A percentile compares a stretch with the other conserved stretches of the same genome.
Conservation (phyloP, 2,888 invertebrate species). For the Idaea aversata region DNA sequence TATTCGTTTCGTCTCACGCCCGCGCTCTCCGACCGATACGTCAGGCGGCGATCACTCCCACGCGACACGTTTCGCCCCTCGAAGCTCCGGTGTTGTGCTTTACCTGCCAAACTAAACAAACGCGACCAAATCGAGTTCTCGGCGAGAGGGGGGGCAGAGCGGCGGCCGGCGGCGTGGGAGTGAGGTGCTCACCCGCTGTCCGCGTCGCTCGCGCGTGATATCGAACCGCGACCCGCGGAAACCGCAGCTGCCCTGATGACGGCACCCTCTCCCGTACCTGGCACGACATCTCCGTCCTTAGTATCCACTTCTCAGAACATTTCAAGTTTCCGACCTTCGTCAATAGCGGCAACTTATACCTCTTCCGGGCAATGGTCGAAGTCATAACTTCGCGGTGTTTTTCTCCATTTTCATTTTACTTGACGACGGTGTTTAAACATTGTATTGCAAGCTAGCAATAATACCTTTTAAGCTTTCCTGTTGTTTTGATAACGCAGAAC, state of each 20-base stretch:
- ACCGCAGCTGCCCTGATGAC: constrained; percentile 50
- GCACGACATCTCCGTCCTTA: constrained; percentile 24
- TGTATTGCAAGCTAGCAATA: not conserved
- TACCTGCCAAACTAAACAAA: constrained; percentile 70
- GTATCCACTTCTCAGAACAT: constrained; percentile 28
- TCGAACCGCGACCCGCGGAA: constrained; percentile 53
- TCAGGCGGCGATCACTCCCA: constrained; percentile 50
- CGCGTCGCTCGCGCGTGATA: constrained; percentile 39
- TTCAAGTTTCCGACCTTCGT: constrained; percentile 49
- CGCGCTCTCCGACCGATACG: constrained; percentile 42
- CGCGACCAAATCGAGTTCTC: constrained; percentile 33
- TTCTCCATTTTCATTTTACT: constrained; percentile 16
- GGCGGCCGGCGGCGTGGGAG: constrained; percentile 50
- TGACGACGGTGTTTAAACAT: not conserved
- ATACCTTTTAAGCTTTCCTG: not conserved
- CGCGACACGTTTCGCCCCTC: constrained; percentile 48
- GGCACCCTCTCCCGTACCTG: constrained; percentile 30
- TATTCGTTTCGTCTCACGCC: constrained; percentile 32
- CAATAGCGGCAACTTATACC: constrained; percentile 46
- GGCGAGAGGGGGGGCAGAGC: constrained; percentile 39
- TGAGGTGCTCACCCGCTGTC: constrained; percentile 26
- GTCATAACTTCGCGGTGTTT: constrained; percentile 42
- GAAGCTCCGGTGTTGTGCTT: constrained; percentile 46
- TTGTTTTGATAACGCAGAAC: constrained; percentile 26
- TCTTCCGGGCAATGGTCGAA: constrained; percentile 38